Base-by-base conservation (phyloP, 2,888 invertebrate species). In the Cephus runcator region DNA sequence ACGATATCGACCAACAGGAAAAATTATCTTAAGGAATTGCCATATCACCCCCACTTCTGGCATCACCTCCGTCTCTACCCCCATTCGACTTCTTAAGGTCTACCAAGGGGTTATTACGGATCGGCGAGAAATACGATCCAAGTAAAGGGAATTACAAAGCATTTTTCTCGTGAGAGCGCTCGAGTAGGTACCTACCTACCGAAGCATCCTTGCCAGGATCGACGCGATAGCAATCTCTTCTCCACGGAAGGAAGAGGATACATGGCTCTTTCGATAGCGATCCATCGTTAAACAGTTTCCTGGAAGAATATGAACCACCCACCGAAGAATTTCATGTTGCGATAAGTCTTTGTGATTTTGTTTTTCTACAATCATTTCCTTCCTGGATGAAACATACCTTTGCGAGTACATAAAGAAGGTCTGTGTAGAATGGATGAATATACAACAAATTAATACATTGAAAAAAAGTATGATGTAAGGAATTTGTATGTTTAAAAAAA, bases 291-390 rank as follows among this genome's bases (percentile, higher is more conserved):
- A 56, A 56, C 56, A 56, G 56, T 56, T 56, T 56, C 56, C 56
- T 56, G 56, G 56, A 56, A 56, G 56, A 56, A 56, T 56, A 56
- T 56, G 56, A 56, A 56, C 56, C 56, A 56, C 56, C 56, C 56
- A 56, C 23, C 56, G 23, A 56, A 56, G 56, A 56, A 56, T 56
- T 56, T 56, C 56, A 56, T 56, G 56, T 56, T 56, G 56, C 56
- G 56, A 56, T 56, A 56, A 56, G 56, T 56, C 56, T 56, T 56
- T 23, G 9, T 56, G 56, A 56, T 56, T 56, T 56, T 56, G 56
- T 56, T 56, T 77, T 77, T 75, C 69, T 71, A 77, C 77, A 75
- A 77, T 77, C 77, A 71, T 69, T 75, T 75, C 34, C 40, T 40
- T 69, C 77, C 34, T 31, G 71, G 31, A 15, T 12, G 2, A 30